Base-by-base conservation (phyloP, 2,113 vertebrate genomes). In the Platichthys flesus region DNA sequence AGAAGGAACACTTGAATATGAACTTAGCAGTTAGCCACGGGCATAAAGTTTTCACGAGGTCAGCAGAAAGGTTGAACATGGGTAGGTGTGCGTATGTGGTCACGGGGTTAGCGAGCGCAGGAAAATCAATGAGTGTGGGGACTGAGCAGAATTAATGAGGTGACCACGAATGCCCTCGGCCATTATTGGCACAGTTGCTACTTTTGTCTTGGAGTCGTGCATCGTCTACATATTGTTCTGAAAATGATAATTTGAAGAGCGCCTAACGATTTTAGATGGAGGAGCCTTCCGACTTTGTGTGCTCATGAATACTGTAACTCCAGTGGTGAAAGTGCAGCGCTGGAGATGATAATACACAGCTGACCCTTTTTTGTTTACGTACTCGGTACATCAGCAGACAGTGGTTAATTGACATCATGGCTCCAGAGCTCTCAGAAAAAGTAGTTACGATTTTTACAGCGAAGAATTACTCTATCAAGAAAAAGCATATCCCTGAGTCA, bases 121-220 rank as follows among this genome's bases (percentile, higher is more conserved):
- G 77, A 88, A 90, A 88, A 92, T 92, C 86, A 85, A 91, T 91
- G 78, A 76, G 67, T 63, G 85, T 59, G 70, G 74, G 81, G 81
- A 84, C 77, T 79, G 79, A 78, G 84, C 70, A 72, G 87, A 85
- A 88, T 89, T 83, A 85, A 81, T 28, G 71, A 85, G 77, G 84
- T 88, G 82, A 83, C 89, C 80, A 9, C 8, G 26, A 67, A 24
- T 20, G 84, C 89, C 83, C 55, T 3, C 9, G 65, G 86, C 78
- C 73, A n/a, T 74, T 72, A 70, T 85, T 71, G 85, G 89, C 76
- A 45, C 68, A 52, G 78, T 84, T 85, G 54, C 74, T 90, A 71
- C 78, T 88, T 83, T 56, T 81, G 68, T 89, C 81, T 78, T 69
- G 35, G 54, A 79, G 79, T 79, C 58, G 2, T 78, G 14, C 59